Evolutionary conservation across 2,888 invertebrate species (phyloP), one percentile per base, ranked within the genome.

Genomic region (Lithophane leautieri): DNA sequence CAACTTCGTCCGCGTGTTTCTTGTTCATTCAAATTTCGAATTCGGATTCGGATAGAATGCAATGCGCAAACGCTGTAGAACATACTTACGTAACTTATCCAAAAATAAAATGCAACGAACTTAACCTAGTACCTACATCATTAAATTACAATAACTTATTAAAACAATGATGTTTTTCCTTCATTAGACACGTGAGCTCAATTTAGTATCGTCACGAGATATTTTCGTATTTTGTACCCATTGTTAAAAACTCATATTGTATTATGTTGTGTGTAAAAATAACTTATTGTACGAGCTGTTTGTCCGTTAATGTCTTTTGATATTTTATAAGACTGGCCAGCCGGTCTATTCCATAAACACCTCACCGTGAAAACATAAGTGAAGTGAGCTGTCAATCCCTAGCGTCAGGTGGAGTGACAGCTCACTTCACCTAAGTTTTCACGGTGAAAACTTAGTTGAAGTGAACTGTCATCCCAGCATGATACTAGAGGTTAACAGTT

Each of bases 181-280:
- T 25, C 7, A 28, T 52, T 44, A 16, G 4, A 1, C 61, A 62
- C 34, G 44, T 25, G 42, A 25, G 25, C 22, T 56, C 42, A 73
- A 62, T 56, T 78, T 65, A 52, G 50, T 44, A 71, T 22, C 34
- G 22, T 2, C 22, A 58, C 42, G 19, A 52, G 42, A 58, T 79
- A 61, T 79, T 42, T 54, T 54, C 22, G 47, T 40, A 47, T 34
- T 61, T 28, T 61, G 7, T 14, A 73, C 9, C 60, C 22, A 79
- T 79, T 78, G 73, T 73, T 78, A 78, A 78, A 79, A 78, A 78
- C 16, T 67, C 42, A 16, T 65, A n/a, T 16, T 19, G 34, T 44
- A 52, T 22, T 65, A 22, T 40, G 19, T 50, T 61, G 50, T 25
- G 66, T 56, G 14, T 67, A 52, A 78, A 67, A 78, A 79, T 79